These are phyloP conservation scores for Calosoma granatense DNA, from an alignment of 1,140 invertebrate genomes.

Conservation along the genomic window DNA sequence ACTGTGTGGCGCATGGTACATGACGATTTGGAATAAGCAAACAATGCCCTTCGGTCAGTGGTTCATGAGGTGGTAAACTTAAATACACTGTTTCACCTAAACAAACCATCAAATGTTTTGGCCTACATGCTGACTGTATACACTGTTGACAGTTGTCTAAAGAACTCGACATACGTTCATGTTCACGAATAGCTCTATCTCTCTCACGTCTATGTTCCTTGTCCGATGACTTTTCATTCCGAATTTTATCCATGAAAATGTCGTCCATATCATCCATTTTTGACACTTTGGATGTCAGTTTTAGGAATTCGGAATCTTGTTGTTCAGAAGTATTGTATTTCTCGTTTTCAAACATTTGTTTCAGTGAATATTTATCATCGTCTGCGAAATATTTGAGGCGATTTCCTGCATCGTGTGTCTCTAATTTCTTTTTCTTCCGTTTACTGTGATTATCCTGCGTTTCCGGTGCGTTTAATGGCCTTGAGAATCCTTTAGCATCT, in stretches of 20 bases:
- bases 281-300: constrained; percentile 55
- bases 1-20: constrained; percentile 56
- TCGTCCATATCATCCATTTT: constrained; percentile 79
- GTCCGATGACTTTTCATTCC: constrained; percentile 45
- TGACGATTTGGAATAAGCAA: constrained; percentile 80
- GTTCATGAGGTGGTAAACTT: constrained; percentile 63
- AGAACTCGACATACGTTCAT: constrained; percentile 53
- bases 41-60: constrained; percentile 80
- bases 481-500: constrained; percentile 52
- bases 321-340: constrained; percentile 73
- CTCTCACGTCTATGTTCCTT: constrained; percentile 55
- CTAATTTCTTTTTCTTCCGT: constrained; percentile 44
- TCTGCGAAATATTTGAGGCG: constrained; percentile 79
- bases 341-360: constrained; percentile 85
- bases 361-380: constrained; percentile 79
- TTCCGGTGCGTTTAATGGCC: constrained; percentile 38
- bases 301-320: constrained; percentile 69
- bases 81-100: constrained; percentile 75
- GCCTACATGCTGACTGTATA: constrained; percentile 65
- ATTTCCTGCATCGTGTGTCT: constrained; percentile 64
- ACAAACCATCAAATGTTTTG: constrained; percentile 80
- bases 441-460: constrained; percentile 29
- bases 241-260: constrained; percentile 68
- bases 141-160: constrained; percentile 76
- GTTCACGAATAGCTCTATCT: constrained; percentile 60